Evolutionary conservation across 2,113 vertebrate species (phyloP).

Genomic region (Microcebus lehilahytsara): DNA sequence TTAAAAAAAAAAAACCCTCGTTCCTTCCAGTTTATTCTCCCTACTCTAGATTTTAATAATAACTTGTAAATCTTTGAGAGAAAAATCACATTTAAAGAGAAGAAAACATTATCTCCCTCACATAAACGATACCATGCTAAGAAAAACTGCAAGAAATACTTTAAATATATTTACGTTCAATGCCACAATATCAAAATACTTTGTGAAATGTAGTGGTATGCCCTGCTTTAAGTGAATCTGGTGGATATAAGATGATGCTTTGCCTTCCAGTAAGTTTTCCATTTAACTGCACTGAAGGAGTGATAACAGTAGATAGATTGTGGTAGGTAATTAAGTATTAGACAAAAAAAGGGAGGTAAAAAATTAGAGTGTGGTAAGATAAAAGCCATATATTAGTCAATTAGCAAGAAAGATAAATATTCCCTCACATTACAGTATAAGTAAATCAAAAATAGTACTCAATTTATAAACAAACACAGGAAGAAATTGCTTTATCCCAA

Average conservation of each 20-base stretch:
- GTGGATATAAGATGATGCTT: not conserved
- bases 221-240: not conserved
- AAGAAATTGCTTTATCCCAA: not conserved
- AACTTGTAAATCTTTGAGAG: not conserved
- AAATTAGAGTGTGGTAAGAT: not conserved
- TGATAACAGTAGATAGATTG: not conserved
- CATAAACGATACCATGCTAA: not conserved
- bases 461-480: not conserved
- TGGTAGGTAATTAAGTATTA: not conserved
- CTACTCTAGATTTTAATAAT: not conserved
- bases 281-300: not conserved
- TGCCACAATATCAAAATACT: not conserved
- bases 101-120: not conserved
- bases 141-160: constrained; percentile 2
- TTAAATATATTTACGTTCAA: not conserved
- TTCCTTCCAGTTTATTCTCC: not conserved
- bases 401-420: not conserved
- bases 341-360: not conserved
- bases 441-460: not conserved
- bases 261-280: not conserved
- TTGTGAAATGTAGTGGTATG: not conserved
- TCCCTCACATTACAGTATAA: not conserved
- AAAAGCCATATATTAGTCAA: not conserved
- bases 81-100: not conserved
- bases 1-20: not conserved